Conservation (phyloP, 2,888 invertebrate genomes). For the Morpho achilles region DNA sequence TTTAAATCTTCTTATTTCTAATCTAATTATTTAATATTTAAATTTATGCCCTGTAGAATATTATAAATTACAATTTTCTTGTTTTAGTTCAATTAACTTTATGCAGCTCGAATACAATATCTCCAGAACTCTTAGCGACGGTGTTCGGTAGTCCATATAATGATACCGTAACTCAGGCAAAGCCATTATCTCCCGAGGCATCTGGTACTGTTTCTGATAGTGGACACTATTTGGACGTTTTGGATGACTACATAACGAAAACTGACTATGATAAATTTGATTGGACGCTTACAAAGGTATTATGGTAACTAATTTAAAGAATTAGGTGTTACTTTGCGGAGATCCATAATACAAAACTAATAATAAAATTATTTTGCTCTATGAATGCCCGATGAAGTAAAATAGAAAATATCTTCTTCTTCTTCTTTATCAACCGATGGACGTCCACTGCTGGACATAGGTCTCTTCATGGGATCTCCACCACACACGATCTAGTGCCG, state of each 20-base stretch:
- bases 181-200: conserved; percentile 41
- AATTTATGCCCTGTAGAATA: too few species aligned
- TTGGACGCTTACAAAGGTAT: conserved; percentile 82
- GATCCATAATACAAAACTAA: too few species aligned
- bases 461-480: too few species aligned
- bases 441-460: too few species aligned
- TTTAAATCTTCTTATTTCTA: too few species aligned
- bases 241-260: conserved; percentile 41
- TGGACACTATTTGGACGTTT: conserved; percentile 46
- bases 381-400: too few species aligned
- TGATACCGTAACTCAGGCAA: conserved; percentile 32
- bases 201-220: conserved; percentile 34
- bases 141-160: conserved; percentile 25
- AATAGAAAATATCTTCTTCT: too few species aligned
- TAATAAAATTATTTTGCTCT: too few species aligned
- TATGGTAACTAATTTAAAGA: background rate
- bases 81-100: conserved; percentile 37
- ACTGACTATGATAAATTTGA: conserved; percentile 81
- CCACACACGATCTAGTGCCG: too few species aligned
- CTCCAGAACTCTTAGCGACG: conserved; percentile 19
- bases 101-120: conserved; percentile 24
- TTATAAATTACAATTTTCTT: conserved; percentile 2
- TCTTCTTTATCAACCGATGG: too few species aligned
- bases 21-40: too few species aligned
- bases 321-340: too few species aligned